These are phyloP conservation scores for Sebastes ruberrimus DNA, from an alignment of 2,797 vertebrate genomes.

Conservation along the genomic window DNA sequence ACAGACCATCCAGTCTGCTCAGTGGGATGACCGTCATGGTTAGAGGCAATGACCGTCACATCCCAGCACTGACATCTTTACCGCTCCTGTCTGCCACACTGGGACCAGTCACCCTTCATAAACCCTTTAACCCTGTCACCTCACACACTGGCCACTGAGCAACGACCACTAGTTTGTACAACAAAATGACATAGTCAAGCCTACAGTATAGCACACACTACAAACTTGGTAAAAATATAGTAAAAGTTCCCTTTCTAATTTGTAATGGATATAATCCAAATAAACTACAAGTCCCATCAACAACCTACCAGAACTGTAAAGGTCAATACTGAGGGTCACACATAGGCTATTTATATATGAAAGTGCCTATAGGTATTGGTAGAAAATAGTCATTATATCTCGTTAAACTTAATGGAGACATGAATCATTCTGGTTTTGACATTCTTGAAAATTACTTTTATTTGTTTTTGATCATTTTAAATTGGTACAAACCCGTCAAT, in stretches of 20 bases:
- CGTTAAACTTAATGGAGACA: conserved; percentile 57
- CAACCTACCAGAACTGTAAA: neutral
- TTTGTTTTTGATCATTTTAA: conserved; percentile 92
- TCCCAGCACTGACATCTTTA: conserved; percentile 72
- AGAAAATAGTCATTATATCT: neutral
- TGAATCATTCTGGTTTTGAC: conserved; percentile 81
- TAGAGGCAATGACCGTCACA: conserved; percentile 71
- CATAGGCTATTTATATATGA: neutral
- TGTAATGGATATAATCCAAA: neutral
- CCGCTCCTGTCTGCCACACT: conserved; percentile 46
- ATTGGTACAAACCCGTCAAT: conserved; percentile 93
- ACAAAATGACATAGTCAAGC: neutral
- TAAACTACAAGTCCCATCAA: neutral
- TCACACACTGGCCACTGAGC: conserved; percentile 19
- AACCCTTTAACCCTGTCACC: conserved; percentile 46
- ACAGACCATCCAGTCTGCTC: conserved; percentile 49
- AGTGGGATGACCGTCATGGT: conserved; percentile 70
- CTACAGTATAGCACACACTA: neutral
- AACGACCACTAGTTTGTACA: conserved; percentile 1
- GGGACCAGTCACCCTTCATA: conserved; percentile 58
- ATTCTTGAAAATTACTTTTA: conserved; percentile 97
- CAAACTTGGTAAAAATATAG: neutral
- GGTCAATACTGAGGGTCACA: neutral
- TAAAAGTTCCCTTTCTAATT: too few relatives aligned
- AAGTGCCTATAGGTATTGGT: neutral